Percentiles rank a stretch among this genome's conserved stretches.
Evolutionary conservation across 2,888 invertebrate genomes (phyloP).

Genomic region (Meganola albula): DNA sequence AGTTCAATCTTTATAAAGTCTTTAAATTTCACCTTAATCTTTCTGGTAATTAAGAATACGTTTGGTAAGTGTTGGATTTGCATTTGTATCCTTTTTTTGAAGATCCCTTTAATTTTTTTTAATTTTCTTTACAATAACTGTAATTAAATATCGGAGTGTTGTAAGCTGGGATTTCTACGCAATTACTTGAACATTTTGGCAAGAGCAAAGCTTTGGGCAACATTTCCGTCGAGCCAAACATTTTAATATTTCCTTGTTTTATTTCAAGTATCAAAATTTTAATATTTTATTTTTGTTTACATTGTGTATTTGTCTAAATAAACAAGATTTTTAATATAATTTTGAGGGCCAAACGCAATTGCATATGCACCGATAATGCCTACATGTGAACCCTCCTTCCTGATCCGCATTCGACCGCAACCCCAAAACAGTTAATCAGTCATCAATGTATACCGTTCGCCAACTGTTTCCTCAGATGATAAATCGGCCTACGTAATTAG

Average conservation of each 20-base stretch:
- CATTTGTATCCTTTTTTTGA: constrained; percentile 5
- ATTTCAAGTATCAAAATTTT: no score
- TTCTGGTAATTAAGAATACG: constrained; percentile 10
- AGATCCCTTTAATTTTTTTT: constrained; percentile 4
- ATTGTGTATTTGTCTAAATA: no score
- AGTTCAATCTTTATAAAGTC: constrained; percentile 23
- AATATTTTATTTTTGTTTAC: no score
- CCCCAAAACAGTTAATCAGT: constrained; percentile 30
- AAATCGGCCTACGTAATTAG: constrained; percentile 28
- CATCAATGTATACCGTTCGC: constrained; percentile 25
- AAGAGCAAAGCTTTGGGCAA: constrained; percentile 4
- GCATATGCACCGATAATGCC: no score
- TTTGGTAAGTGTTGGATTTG: no score
- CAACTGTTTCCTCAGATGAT: constrained; percentile 29
- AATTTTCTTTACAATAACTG: constrained; percentile 8
- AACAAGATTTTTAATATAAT: no score
- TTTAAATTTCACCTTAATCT: constrained; percentile 19
- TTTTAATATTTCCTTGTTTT: constrained; percentile 6
- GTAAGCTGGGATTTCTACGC: constrained; percentile 7
- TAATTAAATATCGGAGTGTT: constrained; percentile 13
- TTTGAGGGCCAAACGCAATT: no score
- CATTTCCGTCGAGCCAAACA: constrained; percentile 7
- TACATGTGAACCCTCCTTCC: no score
- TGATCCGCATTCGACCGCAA: no score
- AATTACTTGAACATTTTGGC: constrained; percentile 11